Conservation (phyloP, 2,888 invertebrate species). For the Archips xylosteana region DNA sequence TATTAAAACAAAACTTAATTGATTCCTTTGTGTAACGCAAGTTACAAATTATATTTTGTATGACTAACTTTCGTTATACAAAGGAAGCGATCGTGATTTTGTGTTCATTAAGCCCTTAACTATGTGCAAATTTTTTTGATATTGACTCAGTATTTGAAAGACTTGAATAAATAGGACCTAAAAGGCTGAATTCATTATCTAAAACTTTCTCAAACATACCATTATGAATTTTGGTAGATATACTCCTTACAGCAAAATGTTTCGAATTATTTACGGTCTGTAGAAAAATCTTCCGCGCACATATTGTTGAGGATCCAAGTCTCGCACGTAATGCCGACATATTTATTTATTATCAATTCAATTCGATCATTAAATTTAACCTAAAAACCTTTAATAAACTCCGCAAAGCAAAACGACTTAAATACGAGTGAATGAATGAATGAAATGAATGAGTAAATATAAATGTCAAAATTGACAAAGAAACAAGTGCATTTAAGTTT, state of each 20-base stretch:
- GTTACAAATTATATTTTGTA: no score
- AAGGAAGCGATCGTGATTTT: no score
- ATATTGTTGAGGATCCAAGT: slow-evolving; percentile 56
- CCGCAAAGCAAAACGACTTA: slow-evolving; percentile 16
- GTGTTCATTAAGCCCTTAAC: no score
- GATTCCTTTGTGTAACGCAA: no score
- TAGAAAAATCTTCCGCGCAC: slow-evolving; percentile 64
- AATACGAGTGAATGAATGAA: background rate
- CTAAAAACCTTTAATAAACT: background rate
- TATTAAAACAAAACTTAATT: no score
- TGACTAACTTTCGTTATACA: no score
- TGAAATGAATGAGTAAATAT: background rate
- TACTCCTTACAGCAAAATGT: slow-evolving; percentile 50
- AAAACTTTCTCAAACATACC: slow-evolving; percentile 46
- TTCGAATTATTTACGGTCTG: slow-evolving; percentile 58
- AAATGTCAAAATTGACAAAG: slow-evolving; percentile 6
- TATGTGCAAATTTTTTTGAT: no score
- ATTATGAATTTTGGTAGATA: slow-evolving; percentile 46
- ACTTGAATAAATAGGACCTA: no score
- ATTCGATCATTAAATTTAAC: slow-evolving; percentile 6
- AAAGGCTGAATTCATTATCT: no score
- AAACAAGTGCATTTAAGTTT: slow-evolving; percentile 17
- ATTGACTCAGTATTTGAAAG: no score
- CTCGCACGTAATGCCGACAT: slow-evolving; percentile 72
- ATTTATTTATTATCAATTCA: slow-evolving; percentile 45